Base-by-base conservation (phyloP, 2,113 vertebrate genomes). In the Gulo gulo region DNA sequence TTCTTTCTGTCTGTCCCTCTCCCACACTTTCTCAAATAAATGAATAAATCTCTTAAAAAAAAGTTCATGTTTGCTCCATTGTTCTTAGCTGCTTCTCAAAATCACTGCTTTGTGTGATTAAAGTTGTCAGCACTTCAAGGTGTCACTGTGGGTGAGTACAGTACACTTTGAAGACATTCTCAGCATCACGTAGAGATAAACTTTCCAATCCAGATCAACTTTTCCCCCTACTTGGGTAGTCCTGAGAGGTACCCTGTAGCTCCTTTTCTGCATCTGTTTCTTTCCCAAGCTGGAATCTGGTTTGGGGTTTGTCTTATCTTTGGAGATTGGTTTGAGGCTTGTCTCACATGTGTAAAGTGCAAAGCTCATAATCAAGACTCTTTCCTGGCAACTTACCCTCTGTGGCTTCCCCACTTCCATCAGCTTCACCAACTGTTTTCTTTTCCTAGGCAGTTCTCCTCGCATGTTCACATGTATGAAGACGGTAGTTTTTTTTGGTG, bases 391-490 rank as follows among this genome's bases (percentile, higher is more conserved):
- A 14, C 16, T 93, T 76, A 6, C 9, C 61, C 52, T 89, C 50
- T 1, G 2, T 8, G 4, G 3, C 15, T 29, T 9, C 6, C 21
- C 11, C 10, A 8, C 1, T 2, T 65, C 24, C 21, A 31, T 55
- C 31, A n/a, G 14, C 8, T 81, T 80, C 8, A 14, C 47, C 42
- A 78, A 18, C 16, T 78, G 14, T 59, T 95, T 59, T 91, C 16
- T 65, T 92, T 78, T 9, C 45, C 26, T 57, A 5, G n/a, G 34
- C 18, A 31, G 21, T 47, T 84, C 18, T 29, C 18, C 42, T 87
- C 3, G 61, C 4, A 34, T 81, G n/a, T 65, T 59, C 20, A 18
- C 34, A 4, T 47, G 10, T 47, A 61, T 39, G 6, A 79, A 76
- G 45, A 39, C 20, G 2, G 0, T 45, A 52, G 36, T 6, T 55